Percentiles rank a stretch among this genome's conserved stretches.
Evolutionary conservation across 2,113 vertebrate genomes (phyloP).

Genomic region (Hippoglossus stenolepis): DNA sequence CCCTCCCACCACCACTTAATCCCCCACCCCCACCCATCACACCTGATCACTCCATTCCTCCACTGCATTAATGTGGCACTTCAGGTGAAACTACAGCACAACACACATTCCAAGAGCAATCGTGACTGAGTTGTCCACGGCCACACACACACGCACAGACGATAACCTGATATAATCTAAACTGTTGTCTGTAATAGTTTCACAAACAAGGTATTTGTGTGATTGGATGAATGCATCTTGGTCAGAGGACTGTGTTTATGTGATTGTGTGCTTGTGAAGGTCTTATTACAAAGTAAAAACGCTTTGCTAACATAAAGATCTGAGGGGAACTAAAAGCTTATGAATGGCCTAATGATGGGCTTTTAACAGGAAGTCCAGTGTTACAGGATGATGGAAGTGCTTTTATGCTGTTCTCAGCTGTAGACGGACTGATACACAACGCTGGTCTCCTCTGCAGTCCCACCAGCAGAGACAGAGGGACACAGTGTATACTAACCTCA

Average conservation of each 20-base stretch:
- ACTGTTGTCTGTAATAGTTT: neutral
- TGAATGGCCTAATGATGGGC: conserved; percentile 62
- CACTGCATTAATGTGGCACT: neutral
- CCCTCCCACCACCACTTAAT: neutral
- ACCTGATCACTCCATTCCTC: neutral
- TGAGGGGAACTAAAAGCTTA: conserved; percentile 78
- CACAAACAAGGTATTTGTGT: neutral
- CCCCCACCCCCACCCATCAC: neutral
- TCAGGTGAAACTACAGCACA: conserved; percentile 26
- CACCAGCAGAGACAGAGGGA: conserved; percentile 4
- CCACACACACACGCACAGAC: neutral
- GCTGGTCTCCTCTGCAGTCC: conserved; percentile 30
- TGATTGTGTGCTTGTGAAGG: neutral
- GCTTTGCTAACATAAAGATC: conserved; percentile 57
- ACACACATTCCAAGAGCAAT: conserved; percentile 17
- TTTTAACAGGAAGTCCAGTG: conserved; percentile 73
- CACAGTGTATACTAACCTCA: conserved; percentile 1
- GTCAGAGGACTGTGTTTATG: conserved; percentile 11
- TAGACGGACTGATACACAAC: conserved; percentile 39
- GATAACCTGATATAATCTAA: neutral
- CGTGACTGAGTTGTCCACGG: conserved; percentile 2
- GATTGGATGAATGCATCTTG: neutral
- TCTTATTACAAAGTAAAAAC: conserved; percentile 21
- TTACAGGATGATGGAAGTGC: conserved; percentile 59
- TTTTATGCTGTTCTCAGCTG: conserved; percentile 66